Conservation (phyloP, 2,113 vertebrate species). For the Bambusicola thoracicus region DNA sequence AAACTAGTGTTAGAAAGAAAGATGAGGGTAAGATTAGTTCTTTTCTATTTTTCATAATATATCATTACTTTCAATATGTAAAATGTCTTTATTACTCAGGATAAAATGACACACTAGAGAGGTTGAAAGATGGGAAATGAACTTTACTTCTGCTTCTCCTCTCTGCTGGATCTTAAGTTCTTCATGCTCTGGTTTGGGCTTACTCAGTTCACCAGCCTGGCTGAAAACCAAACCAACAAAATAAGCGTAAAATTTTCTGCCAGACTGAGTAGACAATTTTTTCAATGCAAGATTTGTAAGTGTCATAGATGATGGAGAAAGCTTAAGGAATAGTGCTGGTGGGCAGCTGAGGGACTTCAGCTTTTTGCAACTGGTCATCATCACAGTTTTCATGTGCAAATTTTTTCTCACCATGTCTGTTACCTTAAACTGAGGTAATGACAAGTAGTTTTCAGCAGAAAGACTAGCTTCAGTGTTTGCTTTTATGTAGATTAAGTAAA, state of each 20-base stretch:
- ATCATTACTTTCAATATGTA: not conserved
- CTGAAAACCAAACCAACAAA: not conserved
- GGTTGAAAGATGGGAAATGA: not conserved
- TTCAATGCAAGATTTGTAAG: not conserved
- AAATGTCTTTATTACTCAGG: not conserved
- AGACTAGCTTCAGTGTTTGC: not conserved
- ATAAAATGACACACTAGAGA: not conserved
- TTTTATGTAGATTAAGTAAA: not conserved
- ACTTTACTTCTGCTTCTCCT: not conserved
- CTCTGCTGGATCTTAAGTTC: not conserved
- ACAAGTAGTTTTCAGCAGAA: not conserved
- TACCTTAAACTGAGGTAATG: not conserved
- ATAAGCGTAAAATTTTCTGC: not conserved
- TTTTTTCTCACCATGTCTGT: not conserved
- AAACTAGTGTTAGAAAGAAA: not conserved
- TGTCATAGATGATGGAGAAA: not conserved
- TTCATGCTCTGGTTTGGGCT: not conserved
- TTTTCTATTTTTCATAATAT: not conserved
- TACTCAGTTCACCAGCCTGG: not conserved
- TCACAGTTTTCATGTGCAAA: not conserved
- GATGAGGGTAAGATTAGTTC: not conserved
- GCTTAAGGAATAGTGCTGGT: not conserved
- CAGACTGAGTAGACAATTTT: not conserved
- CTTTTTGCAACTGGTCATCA: not conserved
- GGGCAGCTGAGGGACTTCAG: not conserved